phyloP scores from a whole-genome alignment of 2,888 invertebrate species.

The Camponotus fellah region DNA sequence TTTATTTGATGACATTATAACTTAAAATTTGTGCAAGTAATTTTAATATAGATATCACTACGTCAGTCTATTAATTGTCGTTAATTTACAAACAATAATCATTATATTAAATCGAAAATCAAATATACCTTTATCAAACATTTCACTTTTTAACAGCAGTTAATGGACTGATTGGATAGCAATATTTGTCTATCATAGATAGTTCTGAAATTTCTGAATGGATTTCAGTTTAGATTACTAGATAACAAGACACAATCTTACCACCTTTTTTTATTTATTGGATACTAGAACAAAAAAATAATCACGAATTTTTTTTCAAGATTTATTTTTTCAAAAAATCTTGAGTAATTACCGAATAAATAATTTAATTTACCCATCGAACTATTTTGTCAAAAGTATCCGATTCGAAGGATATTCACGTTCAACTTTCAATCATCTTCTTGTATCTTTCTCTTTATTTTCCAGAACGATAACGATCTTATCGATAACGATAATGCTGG shows the following conservation, averaged over 20 bases:
- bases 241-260: conserved; percentile 62
- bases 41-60: conserved; percentile 65
- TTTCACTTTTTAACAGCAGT: background rate
- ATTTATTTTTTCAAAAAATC: background rate
- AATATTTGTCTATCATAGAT: conserved; percentile 63
- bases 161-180: conserved; percentile 58
- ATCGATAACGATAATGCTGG: conserved; percentile 86
- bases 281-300: conserved; percentile 62
- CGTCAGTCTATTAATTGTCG: conserved; percentile 59
- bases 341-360: conserved; percentile 6
- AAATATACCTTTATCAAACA: background rate
- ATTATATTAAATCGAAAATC: background rate
- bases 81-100: background rate
- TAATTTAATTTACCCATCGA: conserved; percentile 21
- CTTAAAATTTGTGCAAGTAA: conserved; percentile 68
- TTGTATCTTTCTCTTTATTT: conserved; percentile 85
- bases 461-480: conserved; percentile 86
- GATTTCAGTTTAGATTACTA: conserved; percentile 69
- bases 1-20: conserved; percentile 69
- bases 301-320: conserved; percentile 26
- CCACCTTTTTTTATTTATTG: conserved; percentile 54
- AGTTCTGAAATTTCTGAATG: conserved; percentile 76
- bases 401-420: conserved; percentile 74
- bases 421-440: conserved; percentile 84
- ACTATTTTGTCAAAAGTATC: conserved; percentile 43